Evolutionary conservation across 2,113 vertebrate species (phyloP).

Genomic region (Heterocephalus glaber): DNA sequence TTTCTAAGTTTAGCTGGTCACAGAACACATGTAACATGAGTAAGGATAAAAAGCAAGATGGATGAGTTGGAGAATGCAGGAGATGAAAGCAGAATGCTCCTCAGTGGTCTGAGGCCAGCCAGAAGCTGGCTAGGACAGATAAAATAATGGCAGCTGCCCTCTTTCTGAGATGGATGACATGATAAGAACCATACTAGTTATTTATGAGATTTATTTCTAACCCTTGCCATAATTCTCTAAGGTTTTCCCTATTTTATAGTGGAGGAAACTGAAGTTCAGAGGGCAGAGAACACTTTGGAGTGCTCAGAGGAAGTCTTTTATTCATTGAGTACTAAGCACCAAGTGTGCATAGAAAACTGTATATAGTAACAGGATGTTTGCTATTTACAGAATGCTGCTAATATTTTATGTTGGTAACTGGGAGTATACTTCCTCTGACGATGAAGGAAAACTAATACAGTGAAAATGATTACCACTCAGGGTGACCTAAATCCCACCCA

Average conservation of each 20-base stretch:
- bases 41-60: background rate
- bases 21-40: background rate
- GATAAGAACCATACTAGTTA: background rate
- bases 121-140: background rate
- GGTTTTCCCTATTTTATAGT: background rate
- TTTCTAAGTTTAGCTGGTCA: background rate
- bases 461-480: background rate
- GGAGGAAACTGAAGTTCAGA: background rate
- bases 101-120: background rate
- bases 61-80: background rate
- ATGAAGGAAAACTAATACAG: background rate
- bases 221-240: background rate
- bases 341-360: background rate
- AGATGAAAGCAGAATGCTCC: background rate
- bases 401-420: background rate
- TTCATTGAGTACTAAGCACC: background rate
- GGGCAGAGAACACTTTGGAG: background rate
- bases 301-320: background rate
- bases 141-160: background rate
- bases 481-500: background rate
- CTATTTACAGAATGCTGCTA: background rate
- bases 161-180: background rate
- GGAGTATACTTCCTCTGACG: background rate
- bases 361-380: background rate
- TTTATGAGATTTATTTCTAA: constrained; percentile 7